Base-by-base conservation (phyloP, 2,113 vertebrate genomes). In the cattle (Bos taurus) region DNA sequence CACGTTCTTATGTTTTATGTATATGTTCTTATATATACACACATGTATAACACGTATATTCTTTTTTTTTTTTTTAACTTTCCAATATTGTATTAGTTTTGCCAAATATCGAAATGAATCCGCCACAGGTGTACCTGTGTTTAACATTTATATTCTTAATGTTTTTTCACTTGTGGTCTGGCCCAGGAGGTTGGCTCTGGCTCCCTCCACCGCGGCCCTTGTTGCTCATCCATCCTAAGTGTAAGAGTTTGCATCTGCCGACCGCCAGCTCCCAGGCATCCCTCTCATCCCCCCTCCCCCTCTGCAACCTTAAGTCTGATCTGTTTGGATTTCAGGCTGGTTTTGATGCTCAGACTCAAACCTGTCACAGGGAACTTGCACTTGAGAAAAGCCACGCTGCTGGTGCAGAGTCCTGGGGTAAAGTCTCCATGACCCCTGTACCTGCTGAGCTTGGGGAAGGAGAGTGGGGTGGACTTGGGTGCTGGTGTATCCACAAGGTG, bases 1-100 rank as follows among this genome's bases (percentile, higher is more conserved):
- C 62, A 0, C 0, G 19, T 1, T 74, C n/a, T 23, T 23, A 3
- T 2, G 2, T 6, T 2, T 71, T 23, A 6, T 11, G 19, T 23
- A 6, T 33, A 3, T 23, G 1, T 12, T 5, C 17, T 71, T 3
- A 30, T 1, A 6, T 9, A 30, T 1, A 50, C 26, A 16, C 25
- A 11, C 33, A 4, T 7, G 33, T 6, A 1, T 23, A 6, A 23
- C 67, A 5, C 1, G 0, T 23, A 1, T 12, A 0, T 12, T 23
- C n/a, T 12, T 36, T 40, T 40, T 40, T 40, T 40, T 40, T 40
- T 40, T 40, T 40, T 40, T 40, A 40, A 40, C 40, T 40, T 40
- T 40, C 40, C 40, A 40, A 40, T 40, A 40, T 40, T 40, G 40
- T 40, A 40, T 40, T 40, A 40, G 40, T 40, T 40, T 40, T 40